Conservation (phyloP, 1,140 invertebrate genomes). For the Protaetia brevitarsis region DNA sequence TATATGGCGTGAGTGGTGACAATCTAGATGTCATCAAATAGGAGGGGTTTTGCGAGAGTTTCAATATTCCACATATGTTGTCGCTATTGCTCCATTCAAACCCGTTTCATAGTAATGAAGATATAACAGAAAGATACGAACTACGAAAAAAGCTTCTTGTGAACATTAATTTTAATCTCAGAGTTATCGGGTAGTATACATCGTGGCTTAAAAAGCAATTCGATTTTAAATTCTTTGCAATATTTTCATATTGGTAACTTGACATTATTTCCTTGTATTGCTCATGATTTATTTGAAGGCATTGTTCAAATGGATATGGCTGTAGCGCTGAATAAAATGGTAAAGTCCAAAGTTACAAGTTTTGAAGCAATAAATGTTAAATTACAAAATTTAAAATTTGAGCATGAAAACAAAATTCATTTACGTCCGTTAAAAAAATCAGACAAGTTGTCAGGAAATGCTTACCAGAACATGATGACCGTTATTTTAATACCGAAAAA, state of each 20-base stretch:
- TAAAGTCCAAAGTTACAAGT: slow-evolving; percentile 7
- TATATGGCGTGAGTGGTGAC: slow-evolving; percentile 10
- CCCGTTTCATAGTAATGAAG: not conserved
- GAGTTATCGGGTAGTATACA: not conserved
- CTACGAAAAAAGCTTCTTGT: not conserved
- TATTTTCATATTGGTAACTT: slow-evolving; percentile 23
- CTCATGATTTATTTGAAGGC: slow-evolving; percentile 25
- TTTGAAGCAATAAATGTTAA: not conserved
- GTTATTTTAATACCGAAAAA: no score
- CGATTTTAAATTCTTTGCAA: no score
- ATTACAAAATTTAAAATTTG: slow-evolving; percentile 22
- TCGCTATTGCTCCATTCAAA: slow-evolving; percentile 9
- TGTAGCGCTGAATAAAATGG: slow-evolving; percentile 17
- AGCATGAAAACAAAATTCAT: no score
- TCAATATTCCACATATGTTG: not conserved
- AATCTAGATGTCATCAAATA: slow-evolving; percentile 26
- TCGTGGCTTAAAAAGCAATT: not conserved
- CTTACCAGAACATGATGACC: no score
- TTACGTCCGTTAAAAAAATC: no score
- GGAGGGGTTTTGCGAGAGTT: slow-evolving; percentile 21
- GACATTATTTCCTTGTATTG: slow-evolving; percentile 18
- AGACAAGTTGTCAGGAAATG: no score
- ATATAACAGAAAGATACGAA: no score
- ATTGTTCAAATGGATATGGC: slow-evolving; percentile 12
- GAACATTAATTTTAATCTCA: not conserved